Conservation (phyloP, 2,797 vertebrate genomes). For the Emydoidea blandingii region DNA sequence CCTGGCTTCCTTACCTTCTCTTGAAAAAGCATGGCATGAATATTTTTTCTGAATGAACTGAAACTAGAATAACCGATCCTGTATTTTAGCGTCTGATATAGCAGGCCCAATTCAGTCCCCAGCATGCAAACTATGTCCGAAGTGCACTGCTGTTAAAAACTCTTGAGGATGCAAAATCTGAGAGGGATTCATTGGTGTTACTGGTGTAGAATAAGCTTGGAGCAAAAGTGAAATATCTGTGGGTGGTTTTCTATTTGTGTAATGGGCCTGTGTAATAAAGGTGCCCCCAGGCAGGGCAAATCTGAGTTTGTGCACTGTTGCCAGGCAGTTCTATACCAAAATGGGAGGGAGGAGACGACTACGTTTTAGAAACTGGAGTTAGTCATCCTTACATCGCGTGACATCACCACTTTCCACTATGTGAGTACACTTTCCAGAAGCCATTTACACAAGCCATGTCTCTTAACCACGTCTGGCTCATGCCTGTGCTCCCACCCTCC, state of each 20-base stretch:
- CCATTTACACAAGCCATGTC: not conserved
- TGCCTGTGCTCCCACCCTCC: not conserved
- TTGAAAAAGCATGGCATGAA: fast-evolving
- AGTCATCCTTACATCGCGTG: slow-evolving; percentile 44
- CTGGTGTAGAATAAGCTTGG: slow-evolving; percentile 35
- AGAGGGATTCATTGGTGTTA: slow-evolving; percentile 22
- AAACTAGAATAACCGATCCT: not conserved
- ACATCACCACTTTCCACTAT: slow-evolving; percentile 19
- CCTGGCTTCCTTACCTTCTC: not conserved
- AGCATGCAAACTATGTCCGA: slow-evolving; percentile 6
- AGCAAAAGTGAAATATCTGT: slow-evolving; percentile 20
- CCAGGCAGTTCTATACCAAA: slow-evolving; percentile 36
- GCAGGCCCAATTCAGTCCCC: not conserved
- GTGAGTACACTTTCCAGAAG: not conserved
- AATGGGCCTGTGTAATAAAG: slow-evolving; percentile 6
- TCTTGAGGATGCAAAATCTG: slow-evolving; percentile 33
- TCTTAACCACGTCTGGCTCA: not conserved
- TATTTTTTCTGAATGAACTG: not conserved
- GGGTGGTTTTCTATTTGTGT: slow-evolving; percentile 46
- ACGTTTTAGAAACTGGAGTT: slow-evolving; percentile 54
- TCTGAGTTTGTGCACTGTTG: slow-evolving; percentile 11
- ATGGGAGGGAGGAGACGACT: slow-evolving; percentile 44
- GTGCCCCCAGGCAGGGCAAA: slow-evolving; percentile 60
- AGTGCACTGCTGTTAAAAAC: slow-evolving; percentile 28
- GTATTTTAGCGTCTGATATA: fast-evolving